These are phyloP conservation scores for Heterodera carotae DNA, from an alignment of 1,140 invertebrate species.

Conservation along the genomic window DNA sequence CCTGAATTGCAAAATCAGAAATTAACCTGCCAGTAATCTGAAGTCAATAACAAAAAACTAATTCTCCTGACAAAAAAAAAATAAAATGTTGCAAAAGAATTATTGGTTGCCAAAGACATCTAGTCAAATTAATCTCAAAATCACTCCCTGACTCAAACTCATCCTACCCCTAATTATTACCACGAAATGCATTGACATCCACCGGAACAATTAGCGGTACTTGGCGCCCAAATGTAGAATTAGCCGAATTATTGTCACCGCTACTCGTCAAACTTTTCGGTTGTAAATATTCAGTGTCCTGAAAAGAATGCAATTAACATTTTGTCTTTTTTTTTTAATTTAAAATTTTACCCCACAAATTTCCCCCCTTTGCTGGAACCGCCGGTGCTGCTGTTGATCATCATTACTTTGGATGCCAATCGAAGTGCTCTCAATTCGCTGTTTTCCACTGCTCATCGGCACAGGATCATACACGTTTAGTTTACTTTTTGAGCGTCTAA, in stretches of 20 bases:
- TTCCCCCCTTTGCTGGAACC: background rate
- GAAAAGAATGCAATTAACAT: background rate
- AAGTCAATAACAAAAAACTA: too few species aligned
- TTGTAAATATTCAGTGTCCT: constrained; percentile 36
- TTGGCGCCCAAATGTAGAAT: background rate
- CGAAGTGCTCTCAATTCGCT: background rate
- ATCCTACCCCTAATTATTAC: background rate
- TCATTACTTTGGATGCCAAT: background rate
- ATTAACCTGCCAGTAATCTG: too few species aligned
- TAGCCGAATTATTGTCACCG: background rate
- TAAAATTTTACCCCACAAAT: background rate
- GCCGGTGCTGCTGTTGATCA: constrained; percentile 8
- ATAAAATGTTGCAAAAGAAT: too few species aligned
- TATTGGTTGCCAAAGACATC: too few species aligned
- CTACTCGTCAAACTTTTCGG: constrained; percentile 30
- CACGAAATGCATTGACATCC: background rate
- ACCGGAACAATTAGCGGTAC: background rate
- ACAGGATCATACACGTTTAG: constrained; percentile 30
- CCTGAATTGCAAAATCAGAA: too few species aligned
- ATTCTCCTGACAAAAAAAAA: too few species aligned
- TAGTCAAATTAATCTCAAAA: too few species aligned
- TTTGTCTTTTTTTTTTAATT: background rate
- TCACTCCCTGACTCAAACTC: background rate
- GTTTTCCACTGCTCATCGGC: constrained; percentile 6
- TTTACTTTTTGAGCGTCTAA: constrained; percentile 6